phyloP scores from a whole-genome alignment of 2,797 vertebrate genomes.

The Oreochromis grahami region DNA sequence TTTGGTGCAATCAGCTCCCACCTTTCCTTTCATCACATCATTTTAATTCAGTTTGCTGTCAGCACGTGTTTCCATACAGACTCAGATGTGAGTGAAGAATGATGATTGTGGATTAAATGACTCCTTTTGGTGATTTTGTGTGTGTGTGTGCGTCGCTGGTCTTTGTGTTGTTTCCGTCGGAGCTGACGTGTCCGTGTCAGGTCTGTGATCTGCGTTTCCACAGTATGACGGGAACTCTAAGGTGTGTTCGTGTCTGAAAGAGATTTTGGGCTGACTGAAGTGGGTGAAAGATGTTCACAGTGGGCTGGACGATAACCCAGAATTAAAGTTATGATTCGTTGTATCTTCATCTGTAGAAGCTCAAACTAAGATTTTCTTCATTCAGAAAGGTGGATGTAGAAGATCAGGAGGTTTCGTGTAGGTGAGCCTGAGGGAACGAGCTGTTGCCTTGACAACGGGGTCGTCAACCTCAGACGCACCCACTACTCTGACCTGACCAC shows the following conservation, averaged over 20 bases:
- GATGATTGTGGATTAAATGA: not conserved
- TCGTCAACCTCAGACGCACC: not conserved
- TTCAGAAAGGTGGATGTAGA: not conserved
- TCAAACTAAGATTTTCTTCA: not conserved
- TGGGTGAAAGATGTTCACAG: not conserved
- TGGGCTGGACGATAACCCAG: not conserved
- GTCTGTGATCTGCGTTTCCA: not conserved
- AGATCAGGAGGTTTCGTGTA: not conserved
- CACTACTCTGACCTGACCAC: fast-evolving
- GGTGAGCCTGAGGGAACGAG: not conserved
- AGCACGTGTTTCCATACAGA: not conserved
- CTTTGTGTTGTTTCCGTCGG: not conserved
- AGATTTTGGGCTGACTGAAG: not conserved
- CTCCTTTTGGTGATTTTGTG: not conserved
- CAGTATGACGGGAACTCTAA: not conserved
- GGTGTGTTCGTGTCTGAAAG: not conserved
- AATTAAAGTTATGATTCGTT: not conserved
- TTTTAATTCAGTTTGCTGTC: not conserved
- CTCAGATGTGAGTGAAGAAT: not conserved
- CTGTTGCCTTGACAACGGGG: not conserved
- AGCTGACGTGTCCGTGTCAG: not conserved
- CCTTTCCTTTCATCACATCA: not conserved
- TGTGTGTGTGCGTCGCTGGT: not conserved
- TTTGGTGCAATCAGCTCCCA: not conserved
- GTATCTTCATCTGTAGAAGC: not conserved